Evolutionary conservation across 37 sponge, comb jelly and placozoan species (phyloP).

Genomic region (Tethya wilhelma): DNA sequence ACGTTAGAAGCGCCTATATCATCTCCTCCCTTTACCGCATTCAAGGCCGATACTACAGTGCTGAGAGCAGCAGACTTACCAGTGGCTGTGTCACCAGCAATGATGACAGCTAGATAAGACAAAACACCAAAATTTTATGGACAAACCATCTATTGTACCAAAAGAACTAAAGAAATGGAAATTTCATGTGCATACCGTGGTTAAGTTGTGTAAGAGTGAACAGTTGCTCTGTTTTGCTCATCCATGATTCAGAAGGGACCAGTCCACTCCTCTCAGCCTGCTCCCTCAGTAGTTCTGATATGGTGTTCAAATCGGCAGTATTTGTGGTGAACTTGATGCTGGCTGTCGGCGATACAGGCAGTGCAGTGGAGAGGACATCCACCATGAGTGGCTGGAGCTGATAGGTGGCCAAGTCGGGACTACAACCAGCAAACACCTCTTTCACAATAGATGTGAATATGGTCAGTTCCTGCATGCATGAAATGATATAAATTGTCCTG

Average conservation of each 20-base stretch:
- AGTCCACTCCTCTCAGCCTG: slow-evolving; percentile 32
- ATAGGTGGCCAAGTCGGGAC: slow-evolving; percentile 17
- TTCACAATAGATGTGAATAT: slow-evolving; percentile 72
- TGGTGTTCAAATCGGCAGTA: neutral
- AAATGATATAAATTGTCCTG: no score
- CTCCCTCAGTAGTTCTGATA: neutral
- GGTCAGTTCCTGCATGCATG: slow-evolving; percentile 68
- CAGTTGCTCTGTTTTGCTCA: slow-evolving; percentile 49
- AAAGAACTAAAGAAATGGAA: neutral
- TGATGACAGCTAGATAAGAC: slow-evolving; percentile 59
- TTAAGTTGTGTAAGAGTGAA: slow-evolving; percentile 27
- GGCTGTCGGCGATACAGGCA: neutral
- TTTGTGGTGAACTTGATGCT: neutral
- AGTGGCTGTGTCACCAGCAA: slow-evolving; percentile 67
- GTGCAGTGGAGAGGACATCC: neutral
- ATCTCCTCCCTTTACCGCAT: neutral
- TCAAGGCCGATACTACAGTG: slow-evolving; percentile 64
- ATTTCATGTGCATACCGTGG: slow-evolving; percentile 63
- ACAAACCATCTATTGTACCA: neutral
- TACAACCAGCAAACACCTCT: slow-evolving; percentile 68
- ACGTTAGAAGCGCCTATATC: neutral
- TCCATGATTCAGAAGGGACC: slow-evolving; percentile 28
- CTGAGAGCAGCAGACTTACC: slow-evolving; percentile 79
- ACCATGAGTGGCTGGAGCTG: slow-evolving; percentile 13
- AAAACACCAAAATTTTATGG: neutral